Evolutionary conservation across 1,140 invertebrate species (phyloP), one percentile per base, ranked within the genome.

Genomic region (Drosophila rhopaloa): DNA sequence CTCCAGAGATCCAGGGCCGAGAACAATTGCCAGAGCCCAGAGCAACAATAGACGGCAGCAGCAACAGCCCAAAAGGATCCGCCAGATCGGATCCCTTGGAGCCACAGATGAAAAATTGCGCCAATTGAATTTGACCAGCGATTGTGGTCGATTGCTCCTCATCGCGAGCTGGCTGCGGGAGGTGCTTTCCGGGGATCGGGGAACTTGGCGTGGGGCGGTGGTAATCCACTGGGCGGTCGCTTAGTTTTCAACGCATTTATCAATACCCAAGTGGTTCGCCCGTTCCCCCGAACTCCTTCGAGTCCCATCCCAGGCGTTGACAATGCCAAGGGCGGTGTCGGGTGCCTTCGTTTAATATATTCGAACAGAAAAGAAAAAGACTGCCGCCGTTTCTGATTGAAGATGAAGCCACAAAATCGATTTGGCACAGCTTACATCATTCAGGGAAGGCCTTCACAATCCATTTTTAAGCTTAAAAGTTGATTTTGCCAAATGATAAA

Each of bases 161-260:
- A 76, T 56, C 58, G 70, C 61, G 41, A 37, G 72, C 55, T 43
- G 74, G 56, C 47, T 53, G 66, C 29, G 43, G 46, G 62, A 35
- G 53, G 65, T 53, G 24, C 32, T 24, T 24, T 37, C 41, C 58
- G 43, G 16, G 43, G 58, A 46, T 41, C 35, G 40, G 76, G 27
- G 46, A 43, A 5, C 11, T 29, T 24, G 60, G 61, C 16, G 37
- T 55, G 24, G 38, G 44, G 50, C 35, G 29, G 55, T 60, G 62
- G 71, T 71, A 86, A 82, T 86, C 83, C 81, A 88, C 83, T 86
- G 83, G 83, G 83, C 83, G 83, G 83, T 88, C 83, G 76, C 83
- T 88, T 89, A 88, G 79, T 89, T 83, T 88, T 88, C 83, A 89
- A 88, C 83, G 79, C 83, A 88, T 88, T 88, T 88, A 88, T 88